A percentile compares a stretch with the other conserved stretches of the same genome.
Conservation (phyloP, 2,888 invertebrate species). For the Ichneumoninae sp. region DNA sequence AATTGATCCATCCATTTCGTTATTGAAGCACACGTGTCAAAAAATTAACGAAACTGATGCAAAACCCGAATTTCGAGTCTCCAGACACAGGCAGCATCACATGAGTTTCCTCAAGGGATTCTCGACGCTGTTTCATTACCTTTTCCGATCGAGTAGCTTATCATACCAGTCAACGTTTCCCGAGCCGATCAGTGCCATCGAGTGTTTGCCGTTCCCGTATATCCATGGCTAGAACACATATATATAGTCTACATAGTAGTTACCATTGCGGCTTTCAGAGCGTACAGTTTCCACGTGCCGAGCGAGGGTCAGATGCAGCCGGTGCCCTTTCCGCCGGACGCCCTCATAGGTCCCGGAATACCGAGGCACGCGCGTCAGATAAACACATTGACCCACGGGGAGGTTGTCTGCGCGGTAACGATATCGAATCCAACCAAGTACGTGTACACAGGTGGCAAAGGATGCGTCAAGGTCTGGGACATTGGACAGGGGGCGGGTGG, state of each 20-base stretch:
- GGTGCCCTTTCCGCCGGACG: conserved; percentile 97
- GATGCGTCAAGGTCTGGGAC: conserved; percentile 99
- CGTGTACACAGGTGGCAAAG: conserved; percentile 98
- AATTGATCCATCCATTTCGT: neutral
- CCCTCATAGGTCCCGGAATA: conserved; percentile 95
- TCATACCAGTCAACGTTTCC: neutral
- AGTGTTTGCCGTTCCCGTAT: neutral
- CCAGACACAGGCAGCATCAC: too few species aligned
- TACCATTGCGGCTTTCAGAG: conserved; percentile 87
- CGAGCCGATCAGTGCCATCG: neutral
- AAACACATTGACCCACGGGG: conserved; percentile 96
- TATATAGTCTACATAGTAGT: conserved; percentile 24
- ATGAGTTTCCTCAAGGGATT: neutral
- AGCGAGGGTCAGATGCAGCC: conserved; percentile 95
- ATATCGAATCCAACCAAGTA: conserved; percentile 96
- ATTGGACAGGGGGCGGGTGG: conserved; percentile 94
- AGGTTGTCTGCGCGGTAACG: conserved; percentile 98
- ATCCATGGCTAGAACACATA: neutral
- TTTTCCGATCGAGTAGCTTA: neutral
- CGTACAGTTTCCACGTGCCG: conserved; percentile 97
- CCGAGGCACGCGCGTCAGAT: conserved; percentile 96
- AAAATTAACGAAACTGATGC: too few species aligned
- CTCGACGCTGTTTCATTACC: neutral
- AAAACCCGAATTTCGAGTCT: too few species aligned
- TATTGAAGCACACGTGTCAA: too few species aligned